phyloP scores from a whole-genome alignment of 2,888 invertebrate genomes.

The Drosophila atroscutellata region DNA sequence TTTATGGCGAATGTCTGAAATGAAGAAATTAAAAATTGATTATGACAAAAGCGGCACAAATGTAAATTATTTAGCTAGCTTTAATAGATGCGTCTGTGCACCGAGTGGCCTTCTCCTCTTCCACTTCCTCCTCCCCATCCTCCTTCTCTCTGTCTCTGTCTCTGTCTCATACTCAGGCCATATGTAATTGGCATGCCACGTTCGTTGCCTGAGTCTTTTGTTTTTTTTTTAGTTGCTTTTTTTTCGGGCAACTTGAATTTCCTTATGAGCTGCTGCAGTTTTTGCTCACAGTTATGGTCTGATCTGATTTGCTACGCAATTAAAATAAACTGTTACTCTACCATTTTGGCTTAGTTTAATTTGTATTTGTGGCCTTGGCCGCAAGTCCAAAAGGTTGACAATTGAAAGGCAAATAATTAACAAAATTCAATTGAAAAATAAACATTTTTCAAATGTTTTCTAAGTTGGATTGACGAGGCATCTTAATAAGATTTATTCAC shows the following conservation, averaged over 20 bases:
- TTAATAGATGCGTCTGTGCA: constrained; percentile 44
- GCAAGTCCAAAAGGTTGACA: constrained; percentile 12
- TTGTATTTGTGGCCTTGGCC: constrained; percentile 20
- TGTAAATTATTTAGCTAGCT: constrained; percentile 73
- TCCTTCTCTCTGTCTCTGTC: not conserved
- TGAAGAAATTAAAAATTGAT: constrained; percentile 82
- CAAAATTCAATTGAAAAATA: not conserved
- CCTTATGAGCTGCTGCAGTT: constrained; percentile 32
- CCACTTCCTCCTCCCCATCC: not conserved
- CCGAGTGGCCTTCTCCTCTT: not conserved
- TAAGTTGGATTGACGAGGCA: not conserved
- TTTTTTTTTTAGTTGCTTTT: constrained; percentile 34
- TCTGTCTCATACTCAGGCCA: not conserved
- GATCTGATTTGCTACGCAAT: constrained; percentile 49
- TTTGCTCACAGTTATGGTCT: constrained; percentile 33
- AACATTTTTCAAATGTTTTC: not conserved
- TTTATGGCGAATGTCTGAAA: constrained; percentile 78
- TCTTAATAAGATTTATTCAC: constrained; percentile 41
- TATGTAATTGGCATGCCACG: constrained; percentile 42
- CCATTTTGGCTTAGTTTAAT: constrained; percentile 14
- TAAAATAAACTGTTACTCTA: constrained; percentile 40
- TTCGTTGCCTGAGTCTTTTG: constrained; percentile 64
- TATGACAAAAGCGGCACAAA: constrained; percentile 78
- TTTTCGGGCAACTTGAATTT: constrained; percentile 48
- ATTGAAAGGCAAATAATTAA: not conserved